Base-by-base conservation (phyloP, 2,888 invertebrate genomes). In the Pheosia tremula region DNA sequence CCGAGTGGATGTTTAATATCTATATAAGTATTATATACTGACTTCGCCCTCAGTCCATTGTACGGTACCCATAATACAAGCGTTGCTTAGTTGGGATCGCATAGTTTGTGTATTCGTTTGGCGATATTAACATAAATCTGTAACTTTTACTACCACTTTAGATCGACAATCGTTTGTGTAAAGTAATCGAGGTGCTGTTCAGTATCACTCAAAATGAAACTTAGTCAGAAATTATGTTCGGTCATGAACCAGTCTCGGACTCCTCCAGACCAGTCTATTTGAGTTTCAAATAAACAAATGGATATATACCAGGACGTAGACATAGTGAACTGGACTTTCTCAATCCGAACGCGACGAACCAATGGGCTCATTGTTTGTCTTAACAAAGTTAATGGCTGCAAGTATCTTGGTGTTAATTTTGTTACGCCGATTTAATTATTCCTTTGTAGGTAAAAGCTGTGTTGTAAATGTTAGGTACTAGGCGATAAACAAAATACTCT, bases 211-310 rank as follows among this genome's bases (percentile, higher is more conserved):
- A 67, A 66, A 66, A 60, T 66, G 60, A 62, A 68, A 61, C 57
- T 69, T 71, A 75, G 69, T 78, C 74, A 62, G 63, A 75, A 72
- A 75, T 68, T 67, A 78, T 62, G 68, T 78, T 78, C 81, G 78
- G 75, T 82, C 77, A 83, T 81, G 77, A 77, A 71, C 75, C 70
- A 69, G 71, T 74, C 69, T 75, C 66, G 74, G 72, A 24, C 24
- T 24, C 24, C 24, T 24, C 24, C 24, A 24, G 24, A 24, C 24
- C 24, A 24, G 24, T 24, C 75, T 80, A 78, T 79, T 64, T 68
- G 63, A 59, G 71, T 71, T 69, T 73, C 64, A 63, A 66, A 78
- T 83, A 84, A 86, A 86, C 77, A 85, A 83, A 82, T 47, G 10
- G 49, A 64, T 54, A 56, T 66, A 53, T 61, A 65, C 41, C 57